Evolutionary conservation across 2,113 vertebrate genomes (phyloP).

Genomic region (Stictonetta naevosa): DNA sequence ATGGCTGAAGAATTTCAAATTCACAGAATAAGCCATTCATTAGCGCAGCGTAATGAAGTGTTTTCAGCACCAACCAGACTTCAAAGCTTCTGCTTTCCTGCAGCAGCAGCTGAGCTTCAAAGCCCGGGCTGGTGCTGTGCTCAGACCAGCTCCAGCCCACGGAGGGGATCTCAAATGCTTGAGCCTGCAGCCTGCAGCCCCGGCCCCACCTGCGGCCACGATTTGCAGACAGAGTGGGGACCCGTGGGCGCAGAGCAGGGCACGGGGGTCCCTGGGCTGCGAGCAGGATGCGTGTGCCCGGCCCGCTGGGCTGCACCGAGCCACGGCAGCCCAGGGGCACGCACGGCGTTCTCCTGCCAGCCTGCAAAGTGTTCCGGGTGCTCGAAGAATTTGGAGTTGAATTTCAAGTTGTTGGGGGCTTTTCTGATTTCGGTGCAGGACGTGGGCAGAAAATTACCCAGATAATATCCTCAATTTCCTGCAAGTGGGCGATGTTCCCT

Average conservation of each 20-base stretch:
- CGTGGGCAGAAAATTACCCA: neutral
- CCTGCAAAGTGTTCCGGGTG: neutral
- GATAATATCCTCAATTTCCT: slow-evolving; percentile 5
- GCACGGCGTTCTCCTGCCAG: neutral
- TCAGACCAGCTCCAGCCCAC: neutral
- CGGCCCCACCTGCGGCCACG: neutral
- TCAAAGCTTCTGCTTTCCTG: neutral
- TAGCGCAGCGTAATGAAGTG: neutral
- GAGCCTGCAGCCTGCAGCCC: neutral
- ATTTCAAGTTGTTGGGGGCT: neutral
- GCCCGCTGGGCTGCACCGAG: neutral
- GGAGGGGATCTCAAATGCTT: neutral
- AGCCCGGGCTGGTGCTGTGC: neutral
- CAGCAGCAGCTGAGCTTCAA: neutral
- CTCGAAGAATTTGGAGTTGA: neutral
- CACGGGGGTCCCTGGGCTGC: no score
- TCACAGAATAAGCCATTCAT: neutral
- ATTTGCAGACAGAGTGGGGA: neutral
- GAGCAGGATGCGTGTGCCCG: no score
- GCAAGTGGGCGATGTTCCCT: neutral
- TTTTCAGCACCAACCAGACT: neutral
- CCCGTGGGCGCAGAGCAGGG: neutral
- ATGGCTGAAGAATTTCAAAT: neutral
- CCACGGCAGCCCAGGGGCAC: rapidly evolving
- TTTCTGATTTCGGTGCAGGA: neutral